A percentile compares a stretch with the other conserved stretches of the same genome.
These are phyloP conservation scores for Nebria ingens DNA, from an alignment of 1,140 invertebrate genomes.

Conservation along the genomic window DNA sequence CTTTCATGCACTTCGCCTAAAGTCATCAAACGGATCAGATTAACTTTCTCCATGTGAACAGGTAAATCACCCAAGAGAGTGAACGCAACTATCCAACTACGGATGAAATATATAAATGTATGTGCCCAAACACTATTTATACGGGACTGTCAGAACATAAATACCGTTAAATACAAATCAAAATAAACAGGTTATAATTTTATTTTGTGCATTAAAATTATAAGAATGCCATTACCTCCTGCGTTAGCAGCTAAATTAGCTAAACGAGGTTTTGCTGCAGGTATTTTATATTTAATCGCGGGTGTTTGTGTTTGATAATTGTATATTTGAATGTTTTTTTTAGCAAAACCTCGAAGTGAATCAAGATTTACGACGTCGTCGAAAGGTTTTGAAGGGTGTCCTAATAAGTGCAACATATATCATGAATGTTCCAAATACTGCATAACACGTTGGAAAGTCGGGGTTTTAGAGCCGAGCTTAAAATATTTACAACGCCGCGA, in stretches of 20 bases:
- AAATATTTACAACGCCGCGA: constrained; percentile 65
- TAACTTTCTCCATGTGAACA: no score
- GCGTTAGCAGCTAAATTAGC: constrained; percentile 74
- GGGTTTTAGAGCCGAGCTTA: constrained; percentile 56
- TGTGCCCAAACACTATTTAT: no score
- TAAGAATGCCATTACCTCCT: constrained; percentile 75
- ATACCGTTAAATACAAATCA: no score
- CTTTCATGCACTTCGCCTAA: no score
- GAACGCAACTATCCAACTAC: no score
- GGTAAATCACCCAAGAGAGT: no score
- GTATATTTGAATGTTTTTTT: constrained; percentile 33
- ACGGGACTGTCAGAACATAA: no score
- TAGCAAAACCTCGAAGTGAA: constrained; percentile 26
- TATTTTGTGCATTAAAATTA: no score
- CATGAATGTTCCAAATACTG: constrained; percentile 89
- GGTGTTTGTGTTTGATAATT: no score
- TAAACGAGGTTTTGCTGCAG: constrained; percentile 65
- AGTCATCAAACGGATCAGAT: no score
- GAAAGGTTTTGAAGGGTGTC: constrained; percentile 68
- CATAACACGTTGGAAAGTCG: constrained; percentile 75
- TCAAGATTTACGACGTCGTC: constrained; percentile 42
- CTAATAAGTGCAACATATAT: constrained; percentile 92
- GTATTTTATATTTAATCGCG: constrained; percentile 26
- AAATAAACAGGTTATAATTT: no score
- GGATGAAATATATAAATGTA: no score